Evolutionary conservation across 1,140 invertebrate genomes (phyloP).

Genomic region (Drosophila bocqueti): DNA sequence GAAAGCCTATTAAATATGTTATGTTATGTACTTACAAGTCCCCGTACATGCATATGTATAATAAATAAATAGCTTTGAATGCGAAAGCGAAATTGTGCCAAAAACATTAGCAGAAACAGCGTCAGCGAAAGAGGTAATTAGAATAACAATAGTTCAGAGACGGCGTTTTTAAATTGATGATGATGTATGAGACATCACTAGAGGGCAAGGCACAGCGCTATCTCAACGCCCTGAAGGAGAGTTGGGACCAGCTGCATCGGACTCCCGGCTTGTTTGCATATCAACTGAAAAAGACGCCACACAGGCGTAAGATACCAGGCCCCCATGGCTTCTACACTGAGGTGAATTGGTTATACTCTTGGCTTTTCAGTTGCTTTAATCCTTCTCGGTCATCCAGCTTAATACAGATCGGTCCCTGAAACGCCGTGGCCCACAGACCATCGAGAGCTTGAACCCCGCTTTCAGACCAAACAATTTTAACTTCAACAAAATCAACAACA

Average conservation of each 20-base stretch:
- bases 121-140: slow-evolving; percentile 58
- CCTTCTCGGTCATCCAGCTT: slow-evolving; percentile 43
- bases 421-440: slow-evolving; percentile 67
- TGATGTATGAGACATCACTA: slow-evolving; percentile 37
- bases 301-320: slow-evolving; percentile 54
- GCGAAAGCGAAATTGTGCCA: slow-evolving; percentile 71
- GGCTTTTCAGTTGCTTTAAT: not conserved
- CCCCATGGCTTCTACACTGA: slow-evolving; percentile 61
- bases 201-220: slow-evolving; percentile 54
- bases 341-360: slow-evolving; percentile 29
- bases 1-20: slow-evolving; percentile 59
- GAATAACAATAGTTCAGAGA: slow-evolving; percentile 58
- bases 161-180: slow-evolving; percentile 71
- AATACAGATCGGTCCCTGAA: slow-evolving; percentile 72
- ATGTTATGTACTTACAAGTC: slow-evolving; percentile 38
- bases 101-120: slow-evolving; percentile 39
- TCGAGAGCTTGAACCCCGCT: slow-evolving; percentile 59
- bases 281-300: slow-evolving; percentile 54
- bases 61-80: slow-evolving; percentile 61
- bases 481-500: slow-evolving; percentile 73
- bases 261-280: slow-evolving; percentile 72
- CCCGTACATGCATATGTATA: slow-evolving; percentile 6
- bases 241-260: slow-evolving; percentile 69
- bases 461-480: slow-evolving; percentile 75
- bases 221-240: slow-evolving; percentile 53